Evolutionary conservation across 1,140 invertebrate genomes (phyloP).

Genomic region (Phortica variegata): DNA sequence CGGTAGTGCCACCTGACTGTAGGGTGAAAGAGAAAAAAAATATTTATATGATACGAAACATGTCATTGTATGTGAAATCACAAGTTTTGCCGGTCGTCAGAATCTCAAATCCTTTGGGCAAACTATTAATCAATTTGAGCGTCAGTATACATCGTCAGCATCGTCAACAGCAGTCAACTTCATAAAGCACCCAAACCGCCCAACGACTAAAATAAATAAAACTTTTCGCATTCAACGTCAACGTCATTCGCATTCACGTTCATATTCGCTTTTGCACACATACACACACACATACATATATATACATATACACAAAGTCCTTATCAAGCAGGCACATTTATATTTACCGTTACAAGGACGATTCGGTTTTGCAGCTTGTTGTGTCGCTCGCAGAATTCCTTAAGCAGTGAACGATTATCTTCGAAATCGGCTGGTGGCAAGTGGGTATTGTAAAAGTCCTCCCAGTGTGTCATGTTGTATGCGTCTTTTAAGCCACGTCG

Average conservation of each 20-base stretch:
- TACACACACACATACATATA: too few species aligned
- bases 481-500: too few species aligned
- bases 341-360: slow-evolving; percentile 76
- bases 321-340: background rate
- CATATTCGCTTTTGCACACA: too few species aligned
- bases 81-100: background rate
- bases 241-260: too few species aligned
- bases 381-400: slow-evolving; percentile 71
- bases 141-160: too few species aligned
- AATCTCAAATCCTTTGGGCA: too few species aligned
- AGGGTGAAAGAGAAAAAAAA: background rate
- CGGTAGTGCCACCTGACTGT: slow-evolving; percentile 93
- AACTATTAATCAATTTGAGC: too few species aligned
- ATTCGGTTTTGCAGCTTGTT: slow-evolving; percentile 65
- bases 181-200: too few species aligned
- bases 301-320: background rate
- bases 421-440: slow-evolving; percentile 72
- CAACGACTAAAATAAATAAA: too few species aligned
- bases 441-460: slow-evolving; percentile 77
- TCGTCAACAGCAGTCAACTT: too few species aligned
- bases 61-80: background rate
- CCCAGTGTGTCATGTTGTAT: slow-evolving; percentile 63
- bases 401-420: slow-evolving; percentile 68
- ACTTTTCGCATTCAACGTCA: too few species aligned
- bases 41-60: background rate